Conservation (phyloP, 1,140 invertebrate species). For the Epicauta chinensis region DNA sequence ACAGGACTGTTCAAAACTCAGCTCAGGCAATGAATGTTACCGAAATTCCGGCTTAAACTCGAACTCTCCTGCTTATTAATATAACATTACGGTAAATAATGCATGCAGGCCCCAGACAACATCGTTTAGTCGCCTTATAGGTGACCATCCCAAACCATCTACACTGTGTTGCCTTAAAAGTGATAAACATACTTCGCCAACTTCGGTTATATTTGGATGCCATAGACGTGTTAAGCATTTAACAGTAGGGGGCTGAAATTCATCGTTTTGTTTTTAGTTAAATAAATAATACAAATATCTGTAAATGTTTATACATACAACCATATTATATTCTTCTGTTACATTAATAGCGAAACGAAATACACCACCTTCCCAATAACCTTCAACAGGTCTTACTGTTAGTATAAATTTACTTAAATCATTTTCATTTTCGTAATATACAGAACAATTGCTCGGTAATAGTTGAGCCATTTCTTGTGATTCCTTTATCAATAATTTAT, state of each 20-base stretch:
- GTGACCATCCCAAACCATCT: conserved; percentile 92
- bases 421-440: conserved; percentile 77
- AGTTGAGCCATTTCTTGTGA: conserved; percentile 88
- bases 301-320: conserved; percentile 53
- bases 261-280: conserved; percentile 25
- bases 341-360: conserved; percentile 83
- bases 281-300: conserved; percentile 3
- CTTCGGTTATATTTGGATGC: conserved; percentile 95
- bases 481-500: conserved; percentile 79
- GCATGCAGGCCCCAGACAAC: conserved; percentile 93
- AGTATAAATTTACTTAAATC: conserved; percentile 75
- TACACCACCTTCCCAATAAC: conserved; percentile 79
- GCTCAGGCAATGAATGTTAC: too few species aligned
- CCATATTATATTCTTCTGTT: conserved; percentile 94
- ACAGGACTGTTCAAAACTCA: too few species aligned
- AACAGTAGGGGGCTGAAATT: conserved; percentile 81
- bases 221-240: conserved; percentile 86
- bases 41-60: too few species aligned
- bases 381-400: conserved; percentile 77
- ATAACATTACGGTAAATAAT: conserved; percentile 85
- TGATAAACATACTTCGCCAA: conserved; percentile 92
- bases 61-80: too few species aligned
- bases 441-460: conserved; percentile 71
- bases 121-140: conserved; percentile 86
- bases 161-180: conserved; percentile 85